phyloP scores from a whole-genome alignment of 2,888 invertebrate genomes.

The Boloria selene region DNA sequence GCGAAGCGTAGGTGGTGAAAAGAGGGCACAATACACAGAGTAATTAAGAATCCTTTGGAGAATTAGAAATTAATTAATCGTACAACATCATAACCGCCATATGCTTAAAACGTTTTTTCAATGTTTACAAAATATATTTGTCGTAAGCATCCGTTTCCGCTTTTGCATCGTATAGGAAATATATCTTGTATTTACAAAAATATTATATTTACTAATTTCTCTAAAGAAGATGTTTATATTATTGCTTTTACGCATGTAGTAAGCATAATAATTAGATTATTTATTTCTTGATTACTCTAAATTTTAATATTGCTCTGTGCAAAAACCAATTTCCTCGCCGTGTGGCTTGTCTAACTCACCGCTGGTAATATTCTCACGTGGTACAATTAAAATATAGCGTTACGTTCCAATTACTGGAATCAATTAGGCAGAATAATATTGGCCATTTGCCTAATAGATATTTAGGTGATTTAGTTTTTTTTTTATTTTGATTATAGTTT shows the following conservation, averaged over 20 bases:
- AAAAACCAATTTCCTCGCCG: slow-evolving; percentile 33
- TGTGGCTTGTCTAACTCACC: slow-evolving; percentile 31
- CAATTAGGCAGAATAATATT: slow-evolving; percentile 34
- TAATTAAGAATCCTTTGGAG: neutral
- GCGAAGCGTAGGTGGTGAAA: slow-evolving; percentile 41
- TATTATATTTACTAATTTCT: too few relatives aligned
- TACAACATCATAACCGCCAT: neutral
- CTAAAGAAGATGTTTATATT: too few relatives aligned
- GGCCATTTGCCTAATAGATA: neutral
- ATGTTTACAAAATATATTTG: too few relatives aligned
- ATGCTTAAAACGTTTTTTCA: too few relatives aligned
- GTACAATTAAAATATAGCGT: slow-evolving; percentile 41
- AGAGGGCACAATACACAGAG: slow-evolving; percentile 24
- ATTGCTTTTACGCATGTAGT: too few relatives aligned
- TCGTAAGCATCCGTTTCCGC: too few relatives aligned
- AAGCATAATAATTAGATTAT: neutral
- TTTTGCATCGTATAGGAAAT: too few relatives aligned
- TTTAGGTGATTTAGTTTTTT: neutral
- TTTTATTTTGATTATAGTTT: too few relatives aligned
- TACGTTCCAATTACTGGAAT: slow-evolving; percentile 32
- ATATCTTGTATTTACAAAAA: too few relatives aligned
- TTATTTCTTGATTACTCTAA: slow-evolving; percentile 5
- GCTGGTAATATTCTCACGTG: slow-evolving; percentile 39
- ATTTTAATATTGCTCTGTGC: slow-evolving; percentile 18
- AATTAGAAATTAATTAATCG: neutral